Evolutionary conservation across 2,797 vertebrate species (phyloP), one percentile per base, ranked within the genome.

Genomic region (Rousettus madagascariensis): DNA sequence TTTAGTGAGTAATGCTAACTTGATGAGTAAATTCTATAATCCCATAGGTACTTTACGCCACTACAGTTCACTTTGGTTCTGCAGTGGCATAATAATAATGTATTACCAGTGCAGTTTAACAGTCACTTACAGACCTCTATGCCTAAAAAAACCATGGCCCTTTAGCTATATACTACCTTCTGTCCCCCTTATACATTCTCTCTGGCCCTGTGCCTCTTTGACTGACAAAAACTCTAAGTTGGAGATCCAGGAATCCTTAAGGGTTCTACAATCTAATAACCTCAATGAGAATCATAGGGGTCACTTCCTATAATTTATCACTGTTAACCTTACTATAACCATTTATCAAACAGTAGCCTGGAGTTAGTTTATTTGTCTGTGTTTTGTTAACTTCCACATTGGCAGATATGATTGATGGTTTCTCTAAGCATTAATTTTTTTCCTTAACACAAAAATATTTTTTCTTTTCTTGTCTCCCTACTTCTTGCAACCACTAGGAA

Each of bases 311-410:
- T 71, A 66, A 71, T 61, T 74, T 79, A 63, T 88, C 68, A 13
- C 13, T 33, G 26, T 79, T 85, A 51, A 59, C n/a, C 36, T 71
- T 77, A 49, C 46, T 43, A 63, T 43, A 22, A 59, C 41, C 28
- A 68, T 69, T 84, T 41, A 79, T 3, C 11, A 51, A 88, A 36
- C 43, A 74, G 33, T 30, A 85, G 20, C 59, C 49, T 95, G 20
- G 33, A 86, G 13, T 49, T 57, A 28, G 12, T 30, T 38, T 30
- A 11, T 71, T 74, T 20, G 6, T 49, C 57, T 51, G 24, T 86
- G 68, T 91, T 69, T 41, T 69, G 22, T 63, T 86, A 90, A 92
- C 69, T 75, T 93, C 75, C 61, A 51, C 22, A 13, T 59, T 92
- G 65, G 20, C n/a, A 86, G 43, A 55, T 77, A 26, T 49, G 71